These are phyloP conservation scores for Caenorhabditis sulstoni DNA, from an alignment of 2,888 invertebrate genomes.

Conservation along the genomic window DNA sequence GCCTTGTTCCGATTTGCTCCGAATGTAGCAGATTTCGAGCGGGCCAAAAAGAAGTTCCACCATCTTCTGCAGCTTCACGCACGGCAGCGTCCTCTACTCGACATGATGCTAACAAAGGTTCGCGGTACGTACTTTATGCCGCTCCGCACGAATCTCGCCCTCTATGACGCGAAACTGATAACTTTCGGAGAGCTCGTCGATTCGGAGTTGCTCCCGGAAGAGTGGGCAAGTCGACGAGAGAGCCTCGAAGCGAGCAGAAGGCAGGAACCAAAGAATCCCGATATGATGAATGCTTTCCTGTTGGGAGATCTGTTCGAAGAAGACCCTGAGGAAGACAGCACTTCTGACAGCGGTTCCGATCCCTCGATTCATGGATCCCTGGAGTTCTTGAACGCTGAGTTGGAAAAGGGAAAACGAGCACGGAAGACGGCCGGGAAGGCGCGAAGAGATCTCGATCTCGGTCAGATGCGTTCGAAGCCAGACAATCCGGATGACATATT, in stretches of 20 bases:
- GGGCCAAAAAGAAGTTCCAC: constrained; percentile 33
- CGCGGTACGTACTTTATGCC: constrained; percentile 43
- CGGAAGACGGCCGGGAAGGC: not conserved
- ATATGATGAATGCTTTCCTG: constrained; percentile 6
- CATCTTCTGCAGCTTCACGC: constrained; percentile 39
- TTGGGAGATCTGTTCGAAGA: not conserved
- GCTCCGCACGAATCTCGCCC: constrained; percentile 22
- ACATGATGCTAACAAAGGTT: constrained; percentile 50
- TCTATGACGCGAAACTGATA: constrained; percentile 32
- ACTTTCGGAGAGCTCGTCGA: constrained; percentile 37
- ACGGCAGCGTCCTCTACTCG: constrained; percentile 45
- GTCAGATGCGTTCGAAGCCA: constrained; percentile 16
- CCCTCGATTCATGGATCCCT: constrained; percentile 15
- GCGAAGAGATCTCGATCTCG: constrained; percentile 3
- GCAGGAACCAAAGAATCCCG: constrained; percentile 14
- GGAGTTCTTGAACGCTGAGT: constrained; percentile 10
- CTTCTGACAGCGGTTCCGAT: constrained; percentile 10
- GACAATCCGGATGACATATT: constrained; percentile 25
- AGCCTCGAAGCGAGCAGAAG: constrained; percentile 18
- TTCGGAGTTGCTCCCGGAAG: constrained; percentile 25
- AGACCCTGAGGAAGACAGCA: constrained; percentile 13
- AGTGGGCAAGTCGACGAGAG: constrained; percentile 5
- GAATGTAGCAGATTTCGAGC: constrained; percentile 29
- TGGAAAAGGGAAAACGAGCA: constrained; percentile 2
- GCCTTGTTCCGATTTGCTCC: constrained; percentile 37